A percentile compares a stretch with the other conserved stretches of the same genome.
phyloP scores from a whole-genome alignment of 2,113 vertebrate genomes.

The Tupaia chinensis region DNA sequence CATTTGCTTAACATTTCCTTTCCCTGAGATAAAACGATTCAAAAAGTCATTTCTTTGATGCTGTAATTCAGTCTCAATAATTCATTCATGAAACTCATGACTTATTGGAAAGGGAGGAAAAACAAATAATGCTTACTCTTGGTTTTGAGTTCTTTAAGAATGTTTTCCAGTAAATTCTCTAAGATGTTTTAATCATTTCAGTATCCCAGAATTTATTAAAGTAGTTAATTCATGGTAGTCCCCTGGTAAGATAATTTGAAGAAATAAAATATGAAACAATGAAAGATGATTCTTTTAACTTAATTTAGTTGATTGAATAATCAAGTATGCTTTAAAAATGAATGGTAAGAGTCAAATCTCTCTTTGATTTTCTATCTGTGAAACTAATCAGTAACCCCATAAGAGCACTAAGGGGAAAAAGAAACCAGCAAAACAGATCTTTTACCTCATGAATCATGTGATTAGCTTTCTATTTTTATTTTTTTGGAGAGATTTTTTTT shows the following conservation, averaged over 20 bases:
- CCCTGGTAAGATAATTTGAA: not conserved
- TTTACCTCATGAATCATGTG: not conserved
- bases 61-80: not conserved
- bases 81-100: not conserved
- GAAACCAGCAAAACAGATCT: not conserved
- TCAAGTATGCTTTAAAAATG: not conserved
- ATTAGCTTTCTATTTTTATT: not conserved
- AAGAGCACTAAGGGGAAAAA: not conserved
- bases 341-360: not conserved
- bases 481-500: too few species aligned
- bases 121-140: not conserved
- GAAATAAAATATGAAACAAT: not conserved
- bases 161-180: not conserved
- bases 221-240: not conserved
- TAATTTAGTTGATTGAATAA: not conserved
- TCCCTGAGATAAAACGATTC: not conserved
- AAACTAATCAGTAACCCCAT: not conserved
- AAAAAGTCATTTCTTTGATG: not conserved
- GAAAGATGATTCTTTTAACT: not conserved
- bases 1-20: not conserved
- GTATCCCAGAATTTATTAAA: not conserved
- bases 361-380: not conserved
- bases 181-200: not conserved
- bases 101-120: not conserved
- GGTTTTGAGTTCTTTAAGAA: not conserved